A percentile compares a stretch with the other conserved stretches of the same genome.
Conservation (phyloP, 1,140 invertebrate genomes). For the Whitmania pigra region DNA sequence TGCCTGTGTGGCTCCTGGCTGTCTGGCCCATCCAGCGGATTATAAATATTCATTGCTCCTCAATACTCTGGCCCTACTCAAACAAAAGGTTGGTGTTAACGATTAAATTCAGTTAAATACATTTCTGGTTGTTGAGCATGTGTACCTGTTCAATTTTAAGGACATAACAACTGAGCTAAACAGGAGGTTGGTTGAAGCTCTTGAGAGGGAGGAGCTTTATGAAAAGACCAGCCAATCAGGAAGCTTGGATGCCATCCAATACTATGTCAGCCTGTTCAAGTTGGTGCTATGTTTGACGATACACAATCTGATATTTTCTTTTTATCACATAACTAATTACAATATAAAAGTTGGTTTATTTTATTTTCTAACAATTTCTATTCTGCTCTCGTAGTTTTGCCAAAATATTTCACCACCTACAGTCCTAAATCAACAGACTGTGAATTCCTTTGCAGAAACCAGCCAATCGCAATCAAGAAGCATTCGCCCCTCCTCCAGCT, state of each 20-base stretch:
- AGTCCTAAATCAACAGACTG: no score
- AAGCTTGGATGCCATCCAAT: no score
- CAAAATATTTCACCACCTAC: no score
- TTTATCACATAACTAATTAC: no score
- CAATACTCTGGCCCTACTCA: slow-evolving; percentile 26
- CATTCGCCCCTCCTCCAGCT: slow-evolving; percentile 35
- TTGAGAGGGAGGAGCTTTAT: not conserved
- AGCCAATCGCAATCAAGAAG: slow-evolving; percentile 30
- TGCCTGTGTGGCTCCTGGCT: slow-evolving; percentile 28
- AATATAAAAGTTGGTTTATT: no score
- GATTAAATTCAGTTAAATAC: not conserved
- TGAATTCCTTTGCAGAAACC: slow-evolving; percentile 30
- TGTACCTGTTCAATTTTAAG: not conserved
- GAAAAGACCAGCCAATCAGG: not conserved
- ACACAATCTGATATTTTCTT: no score
- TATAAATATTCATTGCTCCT: slow-evolving; percentile 24
- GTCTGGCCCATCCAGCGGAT: slow-evolving; percentile 27
- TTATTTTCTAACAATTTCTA: no score
- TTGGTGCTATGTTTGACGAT: no score
- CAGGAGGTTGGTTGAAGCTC: slow-evolving; percentile 6
- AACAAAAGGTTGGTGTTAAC: slow-evolving; percentile 30
- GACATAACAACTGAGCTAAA: not conserved
- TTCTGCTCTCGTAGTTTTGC: no score
- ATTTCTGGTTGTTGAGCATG: not conserved
- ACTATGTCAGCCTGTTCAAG: no score